Evolutionary conservation across 2,888 invertebrate genomes (phyloP).

Genomic region (Patella pellucida): DNA sequence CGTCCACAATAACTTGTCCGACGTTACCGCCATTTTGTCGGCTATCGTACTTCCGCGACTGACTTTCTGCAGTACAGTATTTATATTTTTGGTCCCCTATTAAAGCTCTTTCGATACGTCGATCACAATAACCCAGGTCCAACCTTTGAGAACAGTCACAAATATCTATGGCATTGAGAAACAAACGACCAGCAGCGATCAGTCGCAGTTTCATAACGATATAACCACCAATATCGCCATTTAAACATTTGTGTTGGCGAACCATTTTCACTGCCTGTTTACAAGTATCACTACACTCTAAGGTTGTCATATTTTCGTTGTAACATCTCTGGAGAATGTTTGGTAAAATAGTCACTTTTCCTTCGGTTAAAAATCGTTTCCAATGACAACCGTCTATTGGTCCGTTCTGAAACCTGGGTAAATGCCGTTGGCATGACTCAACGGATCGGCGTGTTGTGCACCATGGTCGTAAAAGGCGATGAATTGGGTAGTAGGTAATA

Average conservation of each 20-base stretch:
- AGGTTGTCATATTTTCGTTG: not conserved
- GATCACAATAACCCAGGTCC: constrained; percentile 32
- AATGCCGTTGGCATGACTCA: constrained; percentile 37
- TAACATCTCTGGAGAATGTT: constrained; percentile 15
- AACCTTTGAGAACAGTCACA: constrained; percentile 33
- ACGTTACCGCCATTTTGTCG: not conserved
- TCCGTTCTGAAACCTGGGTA: constrained; percentile 20
- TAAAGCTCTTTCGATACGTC: constrained; percentile 4
- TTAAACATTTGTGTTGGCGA: constrained; percentile 28
- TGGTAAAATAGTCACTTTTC: constrained; percentile 4
- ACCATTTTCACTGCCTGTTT: not conserved
- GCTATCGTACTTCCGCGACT: not conserved
- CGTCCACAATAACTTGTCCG: not conserved
- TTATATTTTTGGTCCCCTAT: not conserved
- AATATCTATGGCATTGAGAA: constrained; percentile 29
- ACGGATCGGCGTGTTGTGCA: constrained; percentile 37
- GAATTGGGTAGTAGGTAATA: constrained; percentile 49
- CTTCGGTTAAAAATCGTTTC: constrained; percentile 24
- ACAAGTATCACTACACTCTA: constrained; percentile 20
- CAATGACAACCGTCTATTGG: constrained; percentile 29
- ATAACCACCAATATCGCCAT: constrained; percentile 30
- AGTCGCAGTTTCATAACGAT: constrained; percentile 23
- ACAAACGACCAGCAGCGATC: constrained; percentile 2
- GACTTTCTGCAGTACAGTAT: not conserved
- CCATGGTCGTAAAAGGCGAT: constrained; percentile 35